phyloP scores from a whole-genome alignment of 2,888 invertebrate genomes.

The Thecocarcelia acutangulata region DNA sequence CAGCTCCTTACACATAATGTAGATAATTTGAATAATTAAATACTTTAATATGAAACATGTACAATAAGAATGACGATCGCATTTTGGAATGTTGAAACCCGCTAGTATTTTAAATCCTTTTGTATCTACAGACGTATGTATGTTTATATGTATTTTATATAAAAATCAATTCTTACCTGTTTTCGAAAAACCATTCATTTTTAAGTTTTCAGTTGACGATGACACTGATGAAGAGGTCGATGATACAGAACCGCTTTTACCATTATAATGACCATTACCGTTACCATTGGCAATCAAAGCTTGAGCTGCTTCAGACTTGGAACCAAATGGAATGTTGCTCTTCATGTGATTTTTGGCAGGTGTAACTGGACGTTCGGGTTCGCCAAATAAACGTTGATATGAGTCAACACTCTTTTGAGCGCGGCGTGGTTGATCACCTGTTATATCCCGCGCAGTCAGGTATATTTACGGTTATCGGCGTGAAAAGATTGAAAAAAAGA shows the following conservation, averaged over 20 bases:
- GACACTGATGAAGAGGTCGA: slow-evolving; percentile 80
- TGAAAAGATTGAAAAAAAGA: slow-evolving; percentile 12
- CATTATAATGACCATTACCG: slow-evolving; percentile 75
- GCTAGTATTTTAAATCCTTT: too few species aligned
- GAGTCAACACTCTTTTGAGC: slow-evolving; percentile 82
- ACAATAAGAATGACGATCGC: too few species aligned
- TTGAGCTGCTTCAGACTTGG: slow-evolving; percentile 77
- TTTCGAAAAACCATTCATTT: slow-evolving; percentile 78
- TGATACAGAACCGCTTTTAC: slow-evolving; percentile 79
- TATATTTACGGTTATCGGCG: not conserved
- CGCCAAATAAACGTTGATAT: slow-evolving; percentile 83
- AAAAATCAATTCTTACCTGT: slow-evolving; percentile 74
- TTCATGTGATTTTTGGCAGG: slow-evolving; percentile 83
- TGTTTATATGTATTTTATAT: too few species aligned
- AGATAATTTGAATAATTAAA: too few species aligned
- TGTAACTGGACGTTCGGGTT: slow-evolving; percentile 82
- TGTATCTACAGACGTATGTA: too few species aligned
- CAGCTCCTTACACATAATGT: too few species aligned
- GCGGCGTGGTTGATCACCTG: slow-evolving; percentile 80
- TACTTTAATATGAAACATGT: too few species aligned
- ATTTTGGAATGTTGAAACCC: too few species aligned
- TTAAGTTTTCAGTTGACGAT: slow-evolving; percentile 80
- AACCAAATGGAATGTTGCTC: slow-evolving; percentile 83
- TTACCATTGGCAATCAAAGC: slow-evolving; percentile 76
- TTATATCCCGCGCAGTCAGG: too few species aligned